Conservation (phyloP, 64 coral and sea anemone species). For the Orbicella faveolata region DNA sequence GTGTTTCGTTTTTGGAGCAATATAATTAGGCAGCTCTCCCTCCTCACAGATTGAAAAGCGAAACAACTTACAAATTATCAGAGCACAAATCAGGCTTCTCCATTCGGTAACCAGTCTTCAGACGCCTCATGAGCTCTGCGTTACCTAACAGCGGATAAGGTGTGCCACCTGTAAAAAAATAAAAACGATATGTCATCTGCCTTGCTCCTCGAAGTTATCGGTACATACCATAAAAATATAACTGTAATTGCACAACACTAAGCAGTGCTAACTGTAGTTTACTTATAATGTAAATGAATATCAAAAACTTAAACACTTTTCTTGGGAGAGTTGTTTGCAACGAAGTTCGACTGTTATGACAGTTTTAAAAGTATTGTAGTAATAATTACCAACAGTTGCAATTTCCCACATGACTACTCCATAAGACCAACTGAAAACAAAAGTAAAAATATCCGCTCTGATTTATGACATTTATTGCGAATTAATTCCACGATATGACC, state of each 20-base stretch:
- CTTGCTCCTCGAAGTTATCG: neutral
- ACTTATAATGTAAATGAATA: too few relatives aligned
- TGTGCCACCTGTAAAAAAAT: slow-evolving; percentile 1
- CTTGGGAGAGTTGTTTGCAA: too few relatives aligned
- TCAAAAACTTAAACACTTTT: too few relatives aligned
- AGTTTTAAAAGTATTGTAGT: neutral
- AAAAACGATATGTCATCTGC: neutral
- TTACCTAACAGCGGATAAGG: slow-evolving; percentile 26
- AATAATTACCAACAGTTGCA: neutral
- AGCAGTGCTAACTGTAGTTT: too few relatives aligned
- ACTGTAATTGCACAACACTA: too few relatives aligned
- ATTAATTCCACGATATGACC: too few relatives aligned
- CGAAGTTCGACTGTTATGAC: neutral
- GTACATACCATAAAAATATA: neutral
- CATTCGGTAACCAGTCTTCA: slow-evolving; percentile 48
- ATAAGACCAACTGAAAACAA: neutral
- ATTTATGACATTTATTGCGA: too few relatives aligned
- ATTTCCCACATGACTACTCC: slow-evolving; percentile 24
- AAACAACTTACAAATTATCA: slow-evolving; percentile 27
- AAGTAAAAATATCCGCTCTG: neutral
- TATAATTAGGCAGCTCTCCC: too few relatives aligned
- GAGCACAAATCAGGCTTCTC: slow-evolving; percentile 34
- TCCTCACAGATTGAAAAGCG: neutral
- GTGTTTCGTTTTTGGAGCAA: too few relatives aligned
- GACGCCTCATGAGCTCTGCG: neutral